Evolutionary conservation across 2,888 invertebrate genomes (phyloP).

Genomic region (Salpingus planirostris): DNA sequence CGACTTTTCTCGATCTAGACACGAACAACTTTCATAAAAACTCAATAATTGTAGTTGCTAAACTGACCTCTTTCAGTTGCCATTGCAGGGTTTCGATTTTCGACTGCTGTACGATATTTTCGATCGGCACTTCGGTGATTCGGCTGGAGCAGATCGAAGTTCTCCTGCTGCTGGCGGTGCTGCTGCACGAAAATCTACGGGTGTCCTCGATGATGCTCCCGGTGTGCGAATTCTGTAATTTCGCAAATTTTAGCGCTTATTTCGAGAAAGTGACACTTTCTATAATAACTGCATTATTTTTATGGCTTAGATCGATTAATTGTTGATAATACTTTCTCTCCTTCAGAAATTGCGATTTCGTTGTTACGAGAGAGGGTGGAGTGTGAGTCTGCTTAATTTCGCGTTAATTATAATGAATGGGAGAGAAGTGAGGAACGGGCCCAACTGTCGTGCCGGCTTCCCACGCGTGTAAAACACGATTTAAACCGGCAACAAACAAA

Average conservation of each 20-base stretch:
- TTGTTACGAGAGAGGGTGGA: too few relatives aligned
- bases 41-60: not conserved
- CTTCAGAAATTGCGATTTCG: too few relatives aligned
- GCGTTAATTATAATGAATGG: constrained; percentile 12
- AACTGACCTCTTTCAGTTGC: constrained; percentile 61
- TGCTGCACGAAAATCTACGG: constrained; percentile 18
- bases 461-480: constrained; percentile 10
- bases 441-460: constrained; percentile 7
- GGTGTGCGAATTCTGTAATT: constrained; percentile 18
- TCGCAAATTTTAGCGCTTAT: too few relatives aligned
- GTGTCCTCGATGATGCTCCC: constrained; percentile 7
- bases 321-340: too few relatives aligned
- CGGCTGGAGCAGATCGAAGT: constrained; percentile 25
- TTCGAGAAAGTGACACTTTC: too few relatives aligned
- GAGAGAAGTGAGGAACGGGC: constrained; percentile 6
- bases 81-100: constrained; percentile 63
- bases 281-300: too few relatives aligned
- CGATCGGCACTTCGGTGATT: constrained; percentile 43
- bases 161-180: constrained; percentile 19
- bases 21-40: not conserved
- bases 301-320: too few relatives aligned
- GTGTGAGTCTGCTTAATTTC: too few relatives aligned
- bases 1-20: constrained; percentile 59
- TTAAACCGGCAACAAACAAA: constrained; percentile 8
- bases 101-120: constrained; percentile 54